Conservation (phyloP, 2,888 invertebrate species). For the Lacanobia wlatinum region DNA sequence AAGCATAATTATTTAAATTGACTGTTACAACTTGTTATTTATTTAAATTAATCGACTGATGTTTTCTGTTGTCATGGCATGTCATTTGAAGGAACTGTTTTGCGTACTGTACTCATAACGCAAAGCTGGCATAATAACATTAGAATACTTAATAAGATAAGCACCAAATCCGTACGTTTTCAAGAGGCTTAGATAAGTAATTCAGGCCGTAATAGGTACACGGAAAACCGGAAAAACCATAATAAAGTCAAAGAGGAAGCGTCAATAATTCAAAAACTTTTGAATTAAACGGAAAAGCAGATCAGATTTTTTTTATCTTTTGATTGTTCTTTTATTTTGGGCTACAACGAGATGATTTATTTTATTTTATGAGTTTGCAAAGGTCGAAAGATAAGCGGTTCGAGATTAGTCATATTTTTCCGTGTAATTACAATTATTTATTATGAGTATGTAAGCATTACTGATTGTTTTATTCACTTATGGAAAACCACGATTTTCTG, state of each 20-base stretch:
- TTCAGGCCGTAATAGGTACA: constrained; percentile 16
- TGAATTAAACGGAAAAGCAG: constrained; percentile 20
- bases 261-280: constrained; percentile 49
- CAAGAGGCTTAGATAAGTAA: constrained; percentile 44
- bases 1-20: no score
- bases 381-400: not conserved
- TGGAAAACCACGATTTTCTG: not conserved
- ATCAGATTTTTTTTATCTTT: constrained; percentile 14
- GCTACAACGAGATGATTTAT: not conserved
- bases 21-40: no score
- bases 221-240: constrained; percentile 26
- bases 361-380: constrained; percentile 1
- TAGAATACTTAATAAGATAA: constrained; percentile 46
- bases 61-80: no score
- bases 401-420: constrained; percentile 1
- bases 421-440: not conserved
- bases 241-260: constrained; percentile 23
- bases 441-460: not conserved
- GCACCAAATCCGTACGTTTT: constrained; percentile 42
- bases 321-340: constrained; percentile 11
- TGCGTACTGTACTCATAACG: constrained; percentile 6
- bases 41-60: no score
- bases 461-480: not conserved
- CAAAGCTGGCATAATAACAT: constrained; percentile 47
- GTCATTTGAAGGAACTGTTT: not conserved